Percentiles rank a stretch among this genome's conserved stretches.
These are phyloP conservation scores for Enteromius mattozi DNA, from an alignment of 2,797 vertebrate species.

Conservation along the genomic window DNA sequence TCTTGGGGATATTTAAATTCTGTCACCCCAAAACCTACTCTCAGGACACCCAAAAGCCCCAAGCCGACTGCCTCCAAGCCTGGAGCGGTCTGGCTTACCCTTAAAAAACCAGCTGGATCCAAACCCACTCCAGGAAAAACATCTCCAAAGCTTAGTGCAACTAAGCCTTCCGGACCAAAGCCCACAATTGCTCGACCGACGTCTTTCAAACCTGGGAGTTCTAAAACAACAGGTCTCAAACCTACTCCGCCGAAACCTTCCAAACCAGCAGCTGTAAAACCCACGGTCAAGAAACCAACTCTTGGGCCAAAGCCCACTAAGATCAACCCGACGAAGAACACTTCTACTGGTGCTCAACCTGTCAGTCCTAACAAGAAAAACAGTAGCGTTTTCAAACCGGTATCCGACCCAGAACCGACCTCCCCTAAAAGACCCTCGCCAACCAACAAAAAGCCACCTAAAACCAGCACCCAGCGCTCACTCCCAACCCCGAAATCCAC, in stretches of 20 bases:
- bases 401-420: neutral
- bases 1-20: conserved; percentile 58
- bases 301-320: conserved; percentile 47
- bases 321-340: conserved; percentile 67
- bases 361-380: conserved; percentile 38
- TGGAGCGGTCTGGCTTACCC: conserved; percentile 1
- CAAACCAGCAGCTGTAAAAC: conserved; percentile 42
- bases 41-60: conserved; percentile 44
- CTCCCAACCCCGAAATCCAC: conserved; percentile 70
- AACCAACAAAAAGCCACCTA: conserved; percentile 37
- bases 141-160: neutral
- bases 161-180: conserved; percentile 20
- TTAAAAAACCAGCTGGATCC: conserved; percentile 24
- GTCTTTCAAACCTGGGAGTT: conserved; percentile 27
- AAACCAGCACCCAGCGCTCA: conserved; percentile 20
- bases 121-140: conserved; percentile 44
- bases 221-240: conserved; percentile 23
- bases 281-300: conserved; percentile 14
- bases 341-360: neutral
- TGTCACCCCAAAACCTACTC: conserved; percentile 71
- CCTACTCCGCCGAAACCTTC: conserved; percentile 16
- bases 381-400: neutral
- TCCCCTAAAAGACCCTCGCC: conserved; percentile 12
- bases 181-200: conserved; percentile 21
- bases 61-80: conserved; percentile 35